Evolutionary conservation across 2,113 vertebrate species (phyloP).

Genomic region (Chauna torquata): DNA sequence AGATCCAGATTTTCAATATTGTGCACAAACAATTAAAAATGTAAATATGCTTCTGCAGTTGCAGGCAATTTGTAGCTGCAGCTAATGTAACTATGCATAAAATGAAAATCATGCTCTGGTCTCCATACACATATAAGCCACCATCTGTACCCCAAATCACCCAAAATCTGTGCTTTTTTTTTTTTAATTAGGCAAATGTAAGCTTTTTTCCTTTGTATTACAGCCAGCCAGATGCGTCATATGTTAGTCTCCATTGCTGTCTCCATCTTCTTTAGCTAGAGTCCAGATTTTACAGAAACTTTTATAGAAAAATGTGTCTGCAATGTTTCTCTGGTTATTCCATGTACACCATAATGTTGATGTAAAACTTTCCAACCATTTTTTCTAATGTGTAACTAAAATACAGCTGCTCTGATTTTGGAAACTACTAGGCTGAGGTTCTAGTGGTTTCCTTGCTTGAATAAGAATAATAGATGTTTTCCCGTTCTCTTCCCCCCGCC

Average conservation of each 20-base stretch:
- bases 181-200: not conserved
- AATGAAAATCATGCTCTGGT: not conserved
- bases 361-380: not conserved
- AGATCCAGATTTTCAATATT: not conserved
- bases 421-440: not conserved
- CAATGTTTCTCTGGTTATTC: not conserved
- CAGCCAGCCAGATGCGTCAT: not conserved
- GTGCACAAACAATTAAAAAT: not conserved
- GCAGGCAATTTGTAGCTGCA: not conserved
- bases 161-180: not conserved
- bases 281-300: not conserved
- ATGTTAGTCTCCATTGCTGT: not conserved
- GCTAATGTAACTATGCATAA: not conserved
- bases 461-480: not conserved
- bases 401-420: not conserved
- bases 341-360: not conserved
- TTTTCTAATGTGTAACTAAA: not conserved
- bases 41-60: not conserved
- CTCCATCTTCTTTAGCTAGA: not conserved
- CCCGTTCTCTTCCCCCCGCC: not conserved
- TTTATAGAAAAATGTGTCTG: not conserved
- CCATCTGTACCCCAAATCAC: not conserved
- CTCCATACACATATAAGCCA: not conserved
- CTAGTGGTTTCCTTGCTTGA: not conserved
- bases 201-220: not conserved